Evolutionary conservation across 2,888 invertebrate species (phyloP), one percentile per base, ranked within the genome.

Genomic region (Sinohyriopsis cumingii): DNA sequence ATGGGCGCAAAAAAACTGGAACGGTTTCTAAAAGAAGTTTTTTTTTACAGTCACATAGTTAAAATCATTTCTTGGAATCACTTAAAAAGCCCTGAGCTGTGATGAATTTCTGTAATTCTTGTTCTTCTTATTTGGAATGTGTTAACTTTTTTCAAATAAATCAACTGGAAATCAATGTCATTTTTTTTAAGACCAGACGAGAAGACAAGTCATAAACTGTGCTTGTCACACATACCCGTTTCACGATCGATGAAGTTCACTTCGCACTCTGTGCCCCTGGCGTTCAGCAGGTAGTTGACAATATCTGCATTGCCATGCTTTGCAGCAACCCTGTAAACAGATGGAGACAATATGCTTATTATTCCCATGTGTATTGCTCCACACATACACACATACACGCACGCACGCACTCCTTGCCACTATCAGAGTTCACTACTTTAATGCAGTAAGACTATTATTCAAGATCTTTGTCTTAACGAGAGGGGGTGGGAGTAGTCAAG

Each of bases 241-340:
- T 83, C 80, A 63, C 80, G 78, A 69, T 86, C 86, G 12, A 84
- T 72, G 65, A 79, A 81, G 71, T 87, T 85, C 6, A 87, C 88
- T 63, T 88, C 86, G 80, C 85, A 86, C 67, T 79, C 79, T 60
- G 80, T 73, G 33, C 81, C 80, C 28, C 78, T 72, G 6, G 78
- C 76, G 28, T 76, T 75, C 60, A 86, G 67, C 45, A 87, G 71
- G 22, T 82, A 64, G 25, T 86, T 79, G 9, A 83, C 81, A 64
- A 87, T 73, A 45, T 84, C 79, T 28, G 68, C 66, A 72, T 84
- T 84, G 12, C 84, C 84, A 62, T 81, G 77, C 61, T 84, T 81
- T 12, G 84, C 84, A 62, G 86, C 87, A 74, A 81, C 81, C 87
- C 87, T 87, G 72, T 12, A 76, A 76, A 59, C 54, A 55, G 66